Evolutionary conservation across 2,797 vertebrate genomes (phyloP), one percentile per base, ranked within the genome.

Genomic region (Menidia menidia): DNA sequence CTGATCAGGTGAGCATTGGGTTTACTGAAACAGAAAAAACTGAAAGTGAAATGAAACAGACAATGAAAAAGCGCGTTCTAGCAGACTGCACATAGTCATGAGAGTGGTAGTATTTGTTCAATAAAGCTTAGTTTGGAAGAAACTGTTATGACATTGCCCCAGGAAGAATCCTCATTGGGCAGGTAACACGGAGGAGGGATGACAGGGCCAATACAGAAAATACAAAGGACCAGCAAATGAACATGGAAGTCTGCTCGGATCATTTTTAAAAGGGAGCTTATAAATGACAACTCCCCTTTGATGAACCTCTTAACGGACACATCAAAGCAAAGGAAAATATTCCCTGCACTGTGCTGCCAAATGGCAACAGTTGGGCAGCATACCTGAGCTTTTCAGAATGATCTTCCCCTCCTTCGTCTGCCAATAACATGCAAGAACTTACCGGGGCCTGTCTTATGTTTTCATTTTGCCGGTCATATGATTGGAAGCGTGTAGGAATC

Each of bases 281-380:
- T 73, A 86, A 90, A 87, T 86, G 64, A 77, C 67, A 68, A 76
- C 72, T 83, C 47, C 71, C 68, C 83, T 64, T 84, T 77, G 80
- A 86, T 83, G 82, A 89, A 81, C 87, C 77, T 86, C 79, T 79
- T 88, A 89, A 91, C 87, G 80, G 88, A 85, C 85, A 89, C 89
- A 89, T 92, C 86, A 90, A 90, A 92, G 88, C 73, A 59, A 62
- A 60, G 68, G 74, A 64, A 79, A 88, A 84, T 77, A 82, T 90
- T 81, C 81, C 56, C 72, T 59, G 77, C 68, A 31, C 68, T 6
- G 12, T 53, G 76, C 82, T 90, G 89, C 88, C 86, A 88, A 90
- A 87, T 80, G 80, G 87, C 84, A 89, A 63, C 84, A 80, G 75
- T 57, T 67, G 25, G 25, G 25, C 25, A 25, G 77, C 73, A 68